Evolutionary conservation across 2,797 vertebrate genomes (phyloP), one percentile per base, ranked within the genome.

Genomic region (Astyanax mexicanus): DNA sequence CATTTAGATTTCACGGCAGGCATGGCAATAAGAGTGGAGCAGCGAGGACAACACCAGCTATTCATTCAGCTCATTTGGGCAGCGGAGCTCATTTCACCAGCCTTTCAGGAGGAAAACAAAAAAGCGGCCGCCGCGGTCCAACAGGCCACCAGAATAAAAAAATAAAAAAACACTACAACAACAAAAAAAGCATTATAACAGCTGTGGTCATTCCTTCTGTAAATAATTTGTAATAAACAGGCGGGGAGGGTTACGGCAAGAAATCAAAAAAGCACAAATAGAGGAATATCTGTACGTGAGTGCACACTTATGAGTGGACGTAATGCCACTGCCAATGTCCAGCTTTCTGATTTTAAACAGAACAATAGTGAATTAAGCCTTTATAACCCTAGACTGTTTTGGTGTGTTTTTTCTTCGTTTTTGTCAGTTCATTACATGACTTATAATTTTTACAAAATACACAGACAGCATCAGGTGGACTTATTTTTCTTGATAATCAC

Each of bases 1-100:
- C 11, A 61, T 75, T 75, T 75, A 15, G 44, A 69, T 76, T 69
- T 54, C 21, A 52, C 12, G 68, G 67, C 35, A 69, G 55, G 32
- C 44, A 47, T 51, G 25, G 44, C 37, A 73, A 42, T 54, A 62
- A 42, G 45, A 52, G 32, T 32, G 4, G 4, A 42, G 47, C 27
- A 12, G 29, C 12, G 0, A 42, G 17, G 55, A 61, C 74, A 69
- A 42, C 17, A 51, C 55, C 15, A 51, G 44, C 32, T 52, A 75
- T 62, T 64, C 37, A 62, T 76, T 35, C 25, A 7, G 15, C 29
- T 67, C 19, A 52, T 69, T 54, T 61, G 44, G 65, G 69, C 23
- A 12, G 10, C 25, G n/a, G 29, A 58, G 45, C 64, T 60, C 42
- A 72, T 78, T 69, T 61, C 52, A 19, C 13, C 7, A 40, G 11